Percentiles rank a stretch among this genome's conserved stretches.
phyloP scores from a whole-genome alignment of 2,113 vertebrate genomes.

The Cryptotis parvus region DNA sequence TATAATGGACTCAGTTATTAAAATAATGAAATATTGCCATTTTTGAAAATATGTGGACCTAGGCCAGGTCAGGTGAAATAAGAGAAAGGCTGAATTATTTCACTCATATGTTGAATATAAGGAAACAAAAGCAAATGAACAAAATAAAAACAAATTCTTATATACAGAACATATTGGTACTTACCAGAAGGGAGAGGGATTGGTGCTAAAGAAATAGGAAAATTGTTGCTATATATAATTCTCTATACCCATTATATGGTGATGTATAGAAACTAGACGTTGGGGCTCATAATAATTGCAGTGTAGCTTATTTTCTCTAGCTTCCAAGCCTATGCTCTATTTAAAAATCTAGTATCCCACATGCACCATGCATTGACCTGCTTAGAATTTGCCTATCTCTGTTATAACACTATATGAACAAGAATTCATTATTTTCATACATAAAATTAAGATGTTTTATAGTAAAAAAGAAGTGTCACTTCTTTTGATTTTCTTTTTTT shows the following conservation, averaged over 20 bases:
- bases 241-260: not conserved
- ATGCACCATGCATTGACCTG: too few species aligned
- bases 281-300: too few species aligned
- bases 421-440: not conserved
- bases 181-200: not conserved
- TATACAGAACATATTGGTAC: not conserved
- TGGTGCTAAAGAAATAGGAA: not conserved
- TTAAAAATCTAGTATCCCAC: too few species aligned
- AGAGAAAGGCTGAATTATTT: not conserved
- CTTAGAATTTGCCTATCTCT: not conserved
- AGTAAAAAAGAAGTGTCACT: not conserved
- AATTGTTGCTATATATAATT: not conserved
- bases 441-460: not conserved
- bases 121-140: not conserved
- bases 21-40: too few species aligned
- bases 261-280: not conserved
- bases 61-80: not conserved
- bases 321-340: too few species aligned
- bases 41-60: too few species aligned
- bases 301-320: too few species aligned
- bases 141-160: not conserved
- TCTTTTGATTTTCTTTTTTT: too few species aligned
- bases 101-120: not conserved
- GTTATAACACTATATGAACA: conserved; percentile 3
- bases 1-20: too few species aligned